These are phyloP conservation scores for Diorhabda elongata DNA, from an alignment of 1,140 invertebrate genomes.

Conservation along the genomic window DNA sequence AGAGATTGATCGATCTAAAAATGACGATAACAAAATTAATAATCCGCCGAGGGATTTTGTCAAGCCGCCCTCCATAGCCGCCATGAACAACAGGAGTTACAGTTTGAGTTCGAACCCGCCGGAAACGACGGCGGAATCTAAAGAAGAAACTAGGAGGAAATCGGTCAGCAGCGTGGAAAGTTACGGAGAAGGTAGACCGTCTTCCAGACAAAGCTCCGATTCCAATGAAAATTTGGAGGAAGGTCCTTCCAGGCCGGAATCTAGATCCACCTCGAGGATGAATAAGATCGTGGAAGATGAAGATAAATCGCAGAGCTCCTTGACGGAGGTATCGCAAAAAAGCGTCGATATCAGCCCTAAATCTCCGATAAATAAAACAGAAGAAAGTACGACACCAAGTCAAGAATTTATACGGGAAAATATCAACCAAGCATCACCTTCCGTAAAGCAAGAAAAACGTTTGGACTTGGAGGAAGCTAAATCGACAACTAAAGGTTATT, in stretches of 20 bases:
- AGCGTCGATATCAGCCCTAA: slow-evolving; percentile 13
- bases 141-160: slow-evolving; percentile 22
- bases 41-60: slow-evolving; percentile 23
- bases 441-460: too few species aligned
- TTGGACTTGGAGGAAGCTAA: slow-evolving; percentile 8
- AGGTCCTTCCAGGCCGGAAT: slow-evolving; percentile 31
- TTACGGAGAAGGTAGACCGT: slow-evolving; percentile 26
- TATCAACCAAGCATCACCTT: too few species aligned
- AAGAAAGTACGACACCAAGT: neutral
- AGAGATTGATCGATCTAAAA: slow-evolving; percentile 26
- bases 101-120: slow-evolving; percentile 25
- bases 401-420: neutral
- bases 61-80: slow-evolving; percentile 30
- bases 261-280: slow-evolving; percentile 33
- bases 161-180: slow-evolving; percentile 27
- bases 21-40: slow-evolving; percentile 13
- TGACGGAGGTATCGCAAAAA: slow-evolving; percentile 22
- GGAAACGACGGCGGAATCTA: slow-evolving; percentile 17
- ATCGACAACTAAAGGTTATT: slow-evolving; percentile 26
- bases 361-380: neutral
- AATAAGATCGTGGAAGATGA: slow-evolving; percentile 35
- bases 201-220: slow-evolving; percentile 11
- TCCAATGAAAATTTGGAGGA: slow-evolving; percentile 33
- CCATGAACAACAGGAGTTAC: slow-evolving; percentile 26
- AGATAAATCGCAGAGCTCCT: slow-evolving; percentile 21